Evolutionary conservation across 2,113 vertebrate genomes (phyloP), one percentile per base, ranked within the genome.

Genomic region (Ophiodon elongatus): DNA sequence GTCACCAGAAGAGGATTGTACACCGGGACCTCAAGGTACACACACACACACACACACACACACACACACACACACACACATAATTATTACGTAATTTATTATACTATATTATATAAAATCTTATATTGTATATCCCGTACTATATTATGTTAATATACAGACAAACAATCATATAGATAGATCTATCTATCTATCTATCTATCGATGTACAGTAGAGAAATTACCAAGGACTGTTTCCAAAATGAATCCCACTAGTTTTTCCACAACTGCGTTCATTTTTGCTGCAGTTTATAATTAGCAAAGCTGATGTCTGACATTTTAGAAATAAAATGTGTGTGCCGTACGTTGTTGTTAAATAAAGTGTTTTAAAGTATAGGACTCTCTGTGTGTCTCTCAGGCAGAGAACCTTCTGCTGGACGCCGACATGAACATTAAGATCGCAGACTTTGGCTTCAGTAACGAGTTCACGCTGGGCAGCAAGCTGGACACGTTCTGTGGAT

Each of bases 361-460:
- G n/a, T 11, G 54, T 27, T 56, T 56, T 56, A 10, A 56, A 19
- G 11, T 14, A 33, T 25, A 8, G 14, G 41, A 13, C n/a, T 27
- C 39, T 27, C 3, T 29, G 2, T 67, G 17, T 21, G 33, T 59
- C 15, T 68, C 23, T n/a, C 92, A 98, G 97, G 97, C 97, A 80
- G 97, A 98, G 94, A 98, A 98, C 92, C 96, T 98, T 68, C 96
- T 98, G 27, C 96, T 98, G 82, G 97, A 98, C 90, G 95, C 96
- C 54, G 97, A 98, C 73, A 98, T 98, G 97, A 98, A 98, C 93
- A 98, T 98, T 85, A 98, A 98, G 95, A 97, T 98, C 56, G 97
- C 97, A 37, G 97, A 98, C 94, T 98, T 98, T 90, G 97, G 97
- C 79, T 98, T 98, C 96, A 98, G 97, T 88, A 98, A 98, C 0